Evolutionary conservation across 1,140 invertebrate species (phyloP).

Genomic region (Plectus sambesii): DNA sequence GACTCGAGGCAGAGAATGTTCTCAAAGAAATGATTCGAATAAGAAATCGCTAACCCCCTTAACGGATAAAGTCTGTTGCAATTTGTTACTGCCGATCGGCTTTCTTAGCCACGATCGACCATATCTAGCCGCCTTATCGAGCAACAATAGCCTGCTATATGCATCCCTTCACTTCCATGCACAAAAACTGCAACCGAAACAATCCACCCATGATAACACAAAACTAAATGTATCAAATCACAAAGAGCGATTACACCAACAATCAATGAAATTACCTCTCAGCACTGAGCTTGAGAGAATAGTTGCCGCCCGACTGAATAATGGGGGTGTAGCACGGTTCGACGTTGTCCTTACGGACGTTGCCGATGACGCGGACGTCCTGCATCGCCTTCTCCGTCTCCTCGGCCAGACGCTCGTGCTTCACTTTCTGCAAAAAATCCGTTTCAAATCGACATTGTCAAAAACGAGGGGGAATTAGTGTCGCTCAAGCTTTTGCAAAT

Average conservation of each 20-base stretch:
- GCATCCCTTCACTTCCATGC: no score
- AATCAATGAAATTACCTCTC: conserved; percentile 50
- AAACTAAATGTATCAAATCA: not conserved
- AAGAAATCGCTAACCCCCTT: no score
- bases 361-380: conserved; percentile 70
- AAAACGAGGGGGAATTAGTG: no score
- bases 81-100: no score
- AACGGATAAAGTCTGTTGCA: no score
- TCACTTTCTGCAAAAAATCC: conserved; percentile 60
- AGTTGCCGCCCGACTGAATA: conserved; percentile 93
- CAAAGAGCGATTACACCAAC: conserved; percentile 8
- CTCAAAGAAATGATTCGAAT: not conserved
- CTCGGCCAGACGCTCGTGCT: conserved; percentile 82
- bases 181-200: no score
- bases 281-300: conserved; percentile 89
- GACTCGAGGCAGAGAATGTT: no score
- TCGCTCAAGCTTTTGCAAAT: no score
- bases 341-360: conserved; percentile 71
- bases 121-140: no score
- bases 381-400: conserved; percentile 77
- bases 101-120: conserved; percentile 30
- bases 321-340: conserved; percentile 98
- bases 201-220: not conserved
- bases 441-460: not conserved
- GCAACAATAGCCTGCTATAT: no score